Conservation (phyloP, 2,797 vertebrate genomes). For the Ceyx erithaca region DNA sequence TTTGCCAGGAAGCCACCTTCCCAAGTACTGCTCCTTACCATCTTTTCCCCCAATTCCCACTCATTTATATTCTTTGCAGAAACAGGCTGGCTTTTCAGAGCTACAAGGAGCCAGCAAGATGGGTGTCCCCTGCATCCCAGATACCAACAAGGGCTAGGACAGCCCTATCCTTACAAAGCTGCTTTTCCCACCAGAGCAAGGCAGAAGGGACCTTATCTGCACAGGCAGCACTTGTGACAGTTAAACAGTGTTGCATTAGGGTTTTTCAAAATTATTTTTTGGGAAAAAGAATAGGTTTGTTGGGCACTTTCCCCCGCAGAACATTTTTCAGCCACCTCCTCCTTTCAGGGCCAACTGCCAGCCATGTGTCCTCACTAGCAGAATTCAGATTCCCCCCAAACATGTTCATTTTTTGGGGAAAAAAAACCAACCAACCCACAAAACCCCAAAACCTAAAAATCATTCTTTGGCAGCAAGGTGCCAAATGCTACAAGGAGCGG, state of each 20-base stretch:
- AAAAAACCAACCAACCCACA: neutral
- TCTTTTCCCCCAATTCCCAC: neutral
- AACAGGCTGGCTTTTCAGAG: neutral
- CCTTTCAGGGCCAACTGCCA: neutral
- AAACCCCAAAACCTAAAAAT: neutral
- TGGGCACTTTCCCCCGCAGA: constrained; percentile 18
- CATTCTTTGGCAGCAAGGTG: neutral
- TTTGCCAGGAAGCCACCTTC: neutral
- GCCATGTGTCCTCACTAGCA: neutral
- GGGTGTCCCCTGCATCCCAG: neutral
- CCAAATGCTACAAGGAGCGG: fast-evolving
- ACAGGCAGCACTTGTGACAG: neutral
- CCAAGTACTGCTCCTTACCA: neutral
- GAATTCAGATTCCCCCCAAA: neutral
- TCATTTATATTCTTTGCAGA: neutral
- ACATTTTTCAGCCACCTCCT: constrained; percentile 63
- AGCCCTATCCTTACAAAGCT: neutral
- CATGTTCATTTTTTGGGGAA: neutral
- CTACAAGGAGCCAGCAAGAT: neutral
- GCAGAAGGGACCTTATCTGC: neutral
- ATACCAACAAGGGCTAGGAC: fast-evolving
- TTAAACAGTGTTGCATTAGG: neutral
- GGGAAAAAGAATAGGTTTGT: neutral
- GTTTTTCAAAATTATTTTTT: neutral
- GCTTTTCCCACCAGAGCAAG: neutral